Base-by-base conservation (phyloP, 2,797 vertebrate species). In the Garrulus glandarius region DNA sequence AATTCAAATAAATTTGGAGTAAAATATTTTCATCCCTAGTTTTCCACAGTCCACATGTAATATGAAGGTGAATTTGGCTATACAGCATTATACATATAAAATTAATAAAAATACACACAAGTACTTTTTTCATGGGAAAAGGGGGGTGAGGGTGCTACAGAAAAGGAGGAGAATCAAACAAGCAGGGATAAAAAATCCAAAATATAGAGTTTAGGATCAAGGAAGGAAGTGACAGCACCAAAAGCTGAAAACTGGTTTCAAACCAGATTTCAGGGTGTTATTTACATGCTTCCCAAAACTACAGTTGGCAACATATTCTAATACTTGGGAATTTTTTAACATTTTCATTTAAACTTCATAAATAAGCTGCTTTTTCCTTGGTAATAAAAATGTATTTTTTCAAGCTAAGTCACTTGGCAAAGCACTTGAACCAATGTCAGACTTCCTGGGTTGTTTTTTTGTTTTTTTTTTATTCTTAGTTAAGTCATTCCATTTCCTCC, bases 401-500 rank as follows among this genome's bases (percentile, higher is more conserved):
- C 53, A 93, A 95, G 86, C n/a, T 92, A 72, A 47, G 80, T 93
- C 80, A 90, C 65, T 92, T 95, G 88, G 88, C 74, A 95, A 93
- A 92, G 47, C n/a, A 79, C 24, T 77, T 60, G 49, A 95, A 63
- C 9, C 7, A 67, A 36, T 46, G 50, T 69, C 67, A 92, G 83
- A 84, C 46, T 70, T 93, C 47, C 52, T 84, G 36, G 39, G 18
- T 23, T n/a, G 14, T 5, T 14, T 32, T 20, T 10, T 29, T n/a
- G n/a, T n/a, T 12, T 20, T 68, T 12, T 23, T 68, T 39, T 75
- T 24, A 63, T 83, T 75, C 47, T 70, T 59, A 69, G 16, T 47
- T 52, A 95, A 93, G n/a, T 50, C 18, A 77, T 67, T 89, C 37
- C 0, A 84, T 92, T 95, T 95, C 37, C 41, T 70, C 39, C 20